These are phyloP conservation scores for Notoglanidium macrostoma DNA, from an alignment of 2,797 vertebrate species.

Conservation along the genomic window DNA sequence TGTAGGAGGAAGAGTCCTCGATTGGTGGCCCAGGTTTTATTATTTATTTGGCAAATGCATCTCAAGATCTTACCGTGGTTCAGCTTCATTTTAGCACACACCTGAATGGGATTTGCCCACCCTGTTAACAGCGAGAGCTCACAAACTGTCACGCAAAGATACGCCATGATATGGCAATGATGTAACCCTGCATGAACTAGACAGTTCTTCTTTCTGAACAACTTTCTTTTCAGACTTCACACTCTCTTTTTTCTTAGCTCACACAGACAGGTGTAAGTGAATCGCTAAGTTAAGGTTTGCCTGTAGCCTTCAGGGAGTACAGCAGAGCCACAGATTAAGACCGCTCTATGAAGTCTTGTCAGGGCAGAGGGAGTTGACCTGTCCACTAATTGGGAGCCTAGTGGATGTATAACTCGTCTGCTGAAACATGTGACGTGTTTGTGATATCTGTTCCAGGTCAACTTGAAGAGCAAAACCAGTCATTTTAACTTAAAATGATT, in stretches of 20 bases:
- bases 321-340: constrained; percentile 68
- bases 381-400: constrained; percentile 79
- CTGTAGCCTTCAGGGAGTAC: constrained; percentile 61
- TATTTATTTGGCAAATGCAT: not conserved
- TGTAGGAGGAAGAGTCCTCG: not conserved
- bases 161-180: not conserved
- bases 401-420: constrained; percentile 61
- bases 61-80: not conserved
- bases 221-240: constrained; percentile 43
- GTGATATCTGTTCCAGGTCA: constrained; percentile 38
- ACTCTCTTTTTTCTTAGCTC: constrained; percentile 28
- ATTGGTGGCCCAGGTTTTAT: not conserved
- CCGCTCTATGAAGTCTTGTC: constrained; percentile 66
- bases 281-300: constrained; percentile 64
- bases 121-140: not conserved
- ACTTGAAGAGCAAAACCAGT: not conserved
- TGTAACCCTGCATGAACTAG: constrained; percentile 1
- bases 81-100: not conserved
- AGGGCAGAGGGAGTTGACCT: constrained; percentile 72
- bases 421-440: constrained; percentile 32
- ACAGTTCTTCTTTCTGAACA: constrained; percentile 52
- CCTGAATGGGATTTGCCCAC: not conserved
- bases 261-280: constrained; percentile 58
- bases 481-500: constrained; percentile 34
- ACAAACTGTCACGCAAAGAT: not conserved